Evolutionary conservation across 2,113 vertebrate species (phyloP), one percentile per base, ranked within the genome.

Genomic region (Potamarius usumacintae): DNA sequence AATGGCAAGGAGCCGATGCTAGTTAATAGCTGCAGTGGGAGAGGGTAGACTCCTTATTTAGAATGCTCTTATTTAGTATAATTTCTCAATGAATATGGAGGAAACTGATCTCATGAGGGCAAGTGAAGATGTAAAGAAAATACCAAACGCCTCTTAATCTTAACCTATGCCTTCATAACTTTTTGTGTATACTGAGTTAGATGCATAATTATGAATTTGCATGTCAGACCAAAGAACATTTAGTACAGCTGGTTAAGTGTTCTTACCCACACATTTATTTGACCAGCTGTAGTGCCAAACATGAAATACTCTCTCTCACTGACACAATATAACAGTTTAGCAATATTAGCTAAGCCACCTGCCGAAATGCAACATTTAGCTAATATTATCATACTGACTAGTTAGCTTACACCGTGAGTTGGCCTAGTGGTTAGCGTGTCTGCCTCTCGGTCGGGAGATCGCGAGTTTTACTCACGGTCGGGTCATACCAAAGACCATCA

Each of bases 1-100:
- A 88, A 91, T 90, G 82, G 48, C 65, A 67, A 34, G 60, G 50
- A 62, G 82, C 72, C 72, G 30, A 78, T 79, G 85, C 85, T 88
- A 90, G 83, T 69, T 78, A 81, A 88, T 86, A 62, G 58, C 77
- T 55, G 27, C 5, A 67, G 52, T 81, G 72, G 83, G 14, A 78
- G 65, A 76, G 57, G 77, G 30, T 57, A 55, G 80, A 42, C 52
- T 58, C 42, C 34, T 42, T 42, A 42, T 42, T 42, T n/a, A 80
- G 48, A 22, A 83, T 4, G 34, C 53, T 86, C 62, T 72, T 83
- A 79, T 34, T 84, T 77, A 50, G 77, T 52, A 76, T 57, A 65
- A 74, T 81, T 57, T 86, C 30, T 62, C n/a, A 52, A 18, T 48
- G 67, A n/a, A 20, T 17, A 69, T 58, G 14, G n/a, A 53, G 50